phyloP scores from a whole-genome alignment of 2,888 invertebrate species.

The Siphlonurus alternatus region DNA sequence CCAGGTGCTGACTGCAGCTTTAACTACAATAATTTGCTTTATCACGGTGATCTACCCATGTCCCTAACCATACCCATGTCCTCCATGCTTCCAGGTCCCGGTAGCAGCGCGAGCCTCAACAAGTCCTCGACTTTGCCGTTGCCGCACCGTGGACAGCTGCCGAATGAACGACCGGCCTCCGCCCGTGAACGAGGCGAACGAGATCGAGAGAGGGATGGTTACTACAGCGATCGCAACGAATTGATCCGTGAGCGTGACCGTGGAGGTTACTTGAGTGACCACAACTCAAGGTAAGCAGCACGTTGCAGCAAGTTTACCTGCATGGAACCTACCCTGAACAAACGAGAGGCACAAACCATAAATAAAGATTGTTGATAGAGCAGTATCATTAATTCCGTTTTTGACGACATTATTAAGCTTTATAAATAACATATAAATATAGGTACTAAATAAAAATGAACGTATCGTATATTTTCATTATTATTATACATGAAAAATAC shows the following conservation, averaged over 20 bases:
- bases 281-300: slow-evolving; percentile 50
- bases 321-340: background rate
- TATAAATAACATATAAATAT: too few relatives aligned
- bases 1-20: too few relatives aligned
- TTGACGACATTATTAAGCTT: too few relatives aligned
- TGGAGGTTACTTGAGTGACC: slow-evolving; percentile 62
- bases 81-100: slow-evolving; percentile 36
- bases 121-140: slow-evolving; percentile 70
- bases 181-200: slow-evolving; percentile 37
- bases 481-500: too few relatives aligned
- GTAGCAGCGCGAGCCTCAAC: slow-evolving; percentile 49
- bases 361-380: too few relatives aligned
- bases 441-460: too few relatives aligned
- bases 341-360: too few relatives aligned
- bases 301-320: slow-evolving; percentile 4
- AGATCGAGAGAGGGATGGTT: slow-evolving; percentile 60
- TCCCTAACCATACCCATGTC: too few relatives aligned
- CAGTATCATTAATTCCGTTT: too few relatives aligned
- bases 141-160: slow-evolving; percentile 46
- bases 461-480: too few relatives aligned
- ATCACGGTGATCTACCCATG: too few relatives aligned
- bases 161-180: slow-evolving; percentile 38
- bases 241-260: slow-evolving; percentile 59
- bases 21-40: too few relatives aligned
- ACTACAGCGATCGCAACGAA: slow-evolving; percentile 80